A percentile compares a stretch with the other conserved stretches of the same genome.
These are phyloP conservation scores for Irena cyanogastra DNA, from an alignment of 2,113 vertebrate species.

Conservation along the genomic window DNA sequence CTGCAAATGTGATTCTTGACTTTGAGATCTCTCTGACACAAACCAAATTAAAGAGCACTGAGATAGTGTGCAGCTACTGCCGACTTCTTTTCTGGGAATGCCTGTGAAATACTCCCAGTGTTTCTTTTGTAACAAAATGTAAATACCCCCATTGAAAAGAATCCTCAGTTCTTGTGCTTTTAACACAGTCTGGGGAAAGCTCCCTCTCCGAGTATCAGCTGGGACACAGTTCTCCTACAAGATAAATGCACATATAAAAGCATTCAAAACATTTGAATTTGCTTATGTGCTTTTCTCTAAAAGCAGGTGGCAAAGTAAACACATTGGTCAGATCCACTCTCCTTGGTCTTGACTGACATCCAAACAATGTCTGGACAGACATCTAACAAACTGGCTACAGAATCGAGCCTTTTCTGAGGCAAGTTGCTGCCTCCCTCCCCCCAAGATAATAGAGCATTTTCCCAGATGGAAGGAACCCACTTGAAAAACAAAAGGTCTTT, in stretches of 20 bases:
- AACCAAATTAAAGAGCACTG: not conserved
- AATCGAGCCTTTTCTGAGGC: slow-evolving; percentile 89
- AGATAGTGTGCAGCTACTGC: not conserved
- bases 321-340: slow-evolving; percentile 85
- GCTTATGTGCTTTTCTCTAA: not conserved
- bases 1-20: not conserved
- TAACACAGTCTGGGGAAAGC: not conserved
- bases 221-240: not conserved
- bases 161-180: not conserved
- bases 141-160: not conserved
- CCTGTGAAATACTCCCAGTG: not conserved
- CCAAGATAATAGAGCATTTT: slow-evolving; percentile 17
- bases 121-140: slow-evolving; percentile 26
- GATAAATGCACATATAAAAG: not conserved
- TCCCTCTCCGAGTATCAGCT: not conserved
- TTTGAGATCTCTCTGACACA: slow-evolving; percentile 1
- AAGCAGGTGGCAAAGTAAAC: slow-evolving; percentile 94
- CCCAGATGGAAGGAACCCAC: slow-evolving; percentile 42
- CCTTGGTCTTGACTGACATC: slow-evolving; percentile 89
- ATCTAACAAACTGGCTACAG: slow-evolving; percentile 87
- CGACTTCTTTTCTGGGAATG: not conserved
- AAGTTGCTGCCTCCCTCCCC: slow-evolving; percentile 66
- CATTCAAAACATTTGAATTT: not conserved
- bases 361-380: slow-evolving; percentile 90
- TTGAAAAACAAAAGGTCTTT: slow-evolving; percentile 47